These are phyloP conservation scores for Tipula vernalis DNA, from an alignment of 2,888 invertebrate species.

Conservation along the genomic window DNA sequence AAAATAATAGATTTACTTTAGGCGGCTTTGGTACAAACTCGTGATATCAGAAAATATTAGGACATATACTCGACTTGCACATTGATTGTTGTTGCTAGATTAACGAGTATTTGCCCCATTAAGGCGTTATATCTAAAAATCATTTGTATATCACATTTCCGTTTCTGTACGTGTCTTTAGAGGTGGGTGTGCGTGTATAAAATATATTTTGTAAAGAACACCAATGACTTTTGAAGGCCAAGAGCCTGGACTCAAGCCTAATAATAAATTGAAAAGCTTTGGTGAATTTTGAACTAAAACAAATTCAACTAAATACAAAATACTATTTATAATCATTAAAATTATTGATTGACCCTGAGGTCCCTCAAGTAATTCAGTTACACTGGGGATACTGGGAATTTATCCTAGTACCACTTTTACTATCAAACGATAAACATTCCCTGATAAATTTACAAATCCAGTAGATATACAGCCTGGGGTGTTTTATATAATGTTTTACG, in stretches of 20 bases:
- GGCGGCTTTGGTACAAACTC: background rate
- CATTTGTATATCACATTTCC: background rate
- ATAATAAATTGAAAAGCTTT: background rate
- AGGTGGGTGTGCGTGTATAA: background rate
- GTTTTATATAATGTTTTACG: constrained; percentile 53
- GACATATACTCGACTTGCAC: too few species aligned
- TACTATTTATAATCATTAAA: background rate
- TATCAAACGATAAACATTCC: constrained; percentile 36
- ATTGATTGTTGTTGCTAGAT: too few species aligned
- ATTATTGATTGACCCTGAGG: background rate
- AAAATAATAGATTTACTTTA: background rate
- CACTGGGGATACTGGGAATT: background rate
- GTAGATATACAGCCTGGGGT: constrained; percentile 47
- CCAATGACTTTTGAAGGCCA: background rate
- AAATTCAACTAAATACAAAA: background rate
- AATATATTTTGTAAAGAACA: background rate
- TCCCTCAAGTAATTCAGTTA: background rate
- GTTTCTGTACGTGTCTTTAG: background rate
- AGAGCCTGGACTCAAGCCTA: background rate
- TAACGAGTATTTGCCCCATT: background rate
- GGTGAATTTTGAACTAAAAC: background rate
- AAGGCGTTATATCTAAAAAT: background rate
- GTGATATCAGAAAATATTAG: background rate
- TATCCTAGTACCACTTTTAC: background rate
- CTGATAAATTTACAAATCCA: constrained; percentile 47